Evolutionary conservation across 2,888 invertebrate genomes (phyloP).

Genomic region (Thymelicus sylvestris): DNA sequence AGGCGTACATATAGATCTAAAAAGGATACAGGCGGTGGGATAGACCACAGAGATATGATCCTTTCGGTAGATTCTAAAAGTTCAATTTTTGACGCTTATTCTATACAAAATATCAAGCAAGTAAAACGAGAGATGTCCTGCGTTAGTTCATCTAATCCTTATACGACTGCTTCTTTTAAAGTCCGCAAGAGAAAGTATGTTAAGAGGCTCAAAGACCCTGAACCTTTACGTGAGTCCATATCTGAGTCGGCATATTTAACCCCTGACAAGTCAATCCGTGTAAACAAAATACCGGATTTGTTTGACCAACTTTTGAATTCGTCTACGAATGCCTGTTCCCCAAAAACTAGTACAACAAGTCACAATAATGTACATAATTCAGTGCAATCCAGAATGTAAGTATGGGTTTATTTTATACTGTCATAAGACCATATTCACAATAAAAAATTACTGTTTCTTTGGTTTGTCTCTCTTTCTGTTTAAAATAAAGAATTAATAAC

Average conservation of each 20-base stretch:
- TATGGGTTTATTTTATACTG: not conserved
- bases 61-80: slow-evolving; percentile 65
- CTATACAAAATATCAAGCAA: slow-evolving; percentile 77
- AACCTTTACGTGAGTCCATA: slow-evolving; percentile 50
- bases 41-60: slow-evolving; percentile 66
- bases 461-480: too few species aligned
- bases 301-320: slow-evolving; percentile 73
- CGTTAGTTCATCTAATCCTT: slow-evolving; percentile 57
- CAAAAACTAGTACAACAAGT: not conserved
- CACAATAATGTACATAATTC: not conserved
- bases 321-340: slow-evolving; percentile 16
- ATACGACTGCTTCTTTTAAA: slow-evolving; percentile 57
- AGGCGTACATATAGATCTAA: slow-evolving; percentile 72
- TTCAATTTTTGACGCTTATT: slow-evolving; percentile 74
- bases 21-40: slow-evolving; percentile 59
- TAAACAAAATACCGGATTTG: slow-evolving; percentile 69
- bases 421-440: too few species aligned
- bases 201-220: slow-evolving; percentile 66
- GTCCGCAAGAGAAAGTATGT: slow-evolving; percentile 75
- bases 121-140: slow-evolving; percentile 71
- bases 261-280: slow-evolving; percentile 74
- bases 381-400: not conserved
- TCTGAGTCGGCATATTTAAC: slow-evolving; percentile 64
- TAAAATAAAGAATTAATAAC: too few species aligned
- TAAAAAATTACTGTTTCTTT: too few species aligned